Conservation (phyloP, 2,797 vertebrate genomes). For the Tapirus indicus region DNA sequence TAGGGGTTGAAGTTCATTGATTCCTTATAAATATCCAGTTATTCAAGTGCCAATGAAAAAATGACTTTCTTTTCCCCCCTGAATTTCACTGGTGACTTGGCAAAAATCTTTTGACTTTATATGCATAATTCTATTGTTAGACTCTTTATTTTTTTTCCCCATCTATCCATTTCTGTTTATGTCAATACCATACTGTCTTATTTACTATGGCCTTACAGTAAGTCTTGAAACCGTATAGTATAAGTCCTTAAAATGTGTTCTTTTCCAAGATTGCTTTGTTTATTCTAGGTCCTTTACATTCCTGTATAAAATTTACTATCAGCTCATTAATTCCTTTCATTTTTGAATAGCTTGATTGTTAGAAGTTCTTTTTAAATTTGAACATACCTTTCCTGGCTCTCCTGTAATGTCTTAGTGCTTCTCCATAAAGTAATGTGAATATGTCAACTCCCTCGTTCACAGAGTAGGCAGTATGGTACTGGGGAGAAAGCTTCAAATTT, state of each 20-base stretch:
- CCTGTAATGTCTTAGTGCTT: not conserved
- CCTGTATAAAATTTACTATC: not conserved
- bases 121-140: not conserved
- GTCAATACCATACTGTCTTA: not conserved
- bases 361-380: not conserved
- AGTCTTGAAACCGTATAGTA: not conserved
- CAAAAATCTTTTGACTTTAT: not conserved
- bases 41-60: not conserved
- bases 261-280: not conserved
- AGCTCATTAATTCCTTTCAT: not conserved
- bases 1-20: not conserved
- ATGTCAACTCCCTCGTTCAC: not conserved
- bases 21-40: not conserved
- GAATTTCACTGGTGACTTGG: not conserved
- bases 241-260: not conserved
- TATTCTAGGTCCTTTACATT: not conserved
- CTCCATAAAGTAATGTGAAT: not conserved
- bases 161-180: not conserved
- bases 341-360: not conserved
- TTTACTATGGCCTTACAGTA: not conserved
- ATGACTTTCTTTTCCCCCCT: not conserved
- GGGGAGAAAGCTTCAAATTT: not conserved
- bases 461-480: too few relatives aligned
- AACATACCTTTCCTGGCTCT: not conserved
- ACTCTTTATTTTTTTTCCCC: not conserved